Percentiles rank a stretch among this genome's conserved stretches.
Evolutionary conservation across 2,797 vertebrate genomes (phyloP).

Genomic region (Arremon brunneinucha): DNA sequence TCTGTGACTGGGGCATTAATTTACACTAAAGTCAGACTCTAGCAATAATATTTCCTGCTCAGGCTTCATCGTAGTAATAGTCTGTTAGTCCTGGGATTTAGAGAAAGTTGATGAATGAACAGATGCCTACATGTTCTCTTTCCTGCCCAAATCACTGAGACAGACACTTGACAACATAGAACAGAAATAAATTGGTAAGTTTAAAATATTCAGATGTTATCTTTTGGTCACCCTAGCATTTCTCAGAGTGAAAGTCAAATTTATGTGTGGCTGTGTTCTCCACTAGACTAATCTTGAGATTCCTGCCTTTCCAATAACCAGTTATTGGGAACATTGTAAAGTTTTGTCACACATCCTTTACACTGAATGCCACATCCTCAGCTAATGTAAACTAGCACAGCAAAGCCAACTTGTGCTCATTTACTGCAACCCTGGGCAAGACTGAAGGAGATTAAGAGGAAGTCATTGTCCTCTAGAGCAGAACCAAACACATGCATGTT

Average conservation of each 20-base stretch:
- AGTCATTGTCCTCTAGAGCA: neutral
- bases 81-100: neutral
- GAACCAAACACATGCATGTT: neutral
- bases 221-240: neutral
- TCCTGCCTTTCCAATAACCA: neutral
- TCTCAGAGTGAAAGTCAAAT: neutral
- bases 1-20: neutral
- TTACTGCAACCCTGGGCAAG: neutral
- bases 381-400: neutral
- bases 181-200: neutral
- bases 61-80: neutral
- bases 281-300: neutral
- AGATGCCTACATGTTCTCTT: neutral
- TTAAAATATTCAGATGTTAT: neutral
- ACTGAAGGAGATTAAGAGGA: neutral
- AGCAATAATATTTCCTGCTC: neutral
- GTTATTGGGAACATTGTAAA: neutral
- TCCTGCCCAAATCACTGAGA: neutral
- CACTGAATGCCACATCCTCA: neutral
- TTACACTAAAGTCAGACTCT: neutral
- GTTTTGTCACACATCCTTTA: neutral
- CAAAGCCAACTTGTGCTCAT: neutral
- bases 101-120: neutral
- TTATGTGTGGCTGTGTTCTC: neutral
- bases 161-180: neutral